Conservation (phyloP, 2,888 invertebrate genomes). For the Norana najaformis region DNA sequence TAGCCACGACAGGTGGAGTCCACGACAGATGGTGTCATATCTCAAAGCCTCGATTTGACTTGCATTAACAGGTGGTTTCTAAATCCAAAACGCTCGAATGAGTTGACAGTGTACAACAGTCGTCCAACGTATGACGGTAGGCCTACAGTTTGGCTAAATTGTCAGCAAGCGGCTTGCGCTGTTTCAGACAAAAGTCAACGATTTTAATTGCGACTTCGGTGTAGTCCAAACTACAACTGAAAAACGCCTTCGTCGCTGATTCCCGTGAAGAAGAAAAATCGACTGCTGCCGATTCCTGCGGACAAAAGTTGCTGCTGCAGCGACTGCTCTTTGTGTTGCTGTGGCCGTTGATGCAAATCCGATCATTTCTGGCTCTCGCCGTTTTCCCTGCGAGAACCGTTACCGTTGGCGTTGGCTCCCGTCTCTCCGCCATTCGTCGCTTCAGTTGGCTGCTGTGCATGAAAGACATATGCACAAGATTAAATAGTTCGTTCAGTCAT, state of each 20-base stretch:
- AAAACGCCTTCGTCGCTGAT: neutral
- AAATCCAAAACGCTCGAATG: neutral
- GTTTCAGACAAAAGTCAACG: neutral
- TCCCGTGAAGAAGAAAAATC: neutral
- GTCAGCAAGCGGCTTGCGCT: neutral
- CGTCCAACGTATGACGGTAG: neutral
- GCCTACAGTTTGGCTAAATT: no score
- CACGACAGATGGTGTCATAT: no score
- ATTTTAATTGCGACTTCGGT: neutral
- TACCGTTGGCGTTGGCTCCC: neutral
- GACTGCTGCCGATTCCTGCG: neutral
- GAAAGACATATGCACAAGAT: neutral
- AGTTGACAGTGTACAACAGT: neutral
- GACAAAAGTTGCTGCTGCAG: neutral
- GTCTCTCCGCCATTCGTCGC: neutral
- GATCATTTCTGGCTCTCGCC: neutral
- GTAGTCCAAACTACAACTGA: neutral
- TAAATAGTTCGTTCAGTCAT: neutral
- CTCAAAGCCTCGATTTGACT: neutral
- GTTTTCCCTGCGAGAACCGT: neutral
- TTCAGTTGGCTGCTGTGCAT: neutral
- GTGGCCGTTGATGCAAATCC: neutral
- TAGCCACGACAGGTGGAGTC: neutral
- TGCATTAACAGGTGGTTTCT: no score
- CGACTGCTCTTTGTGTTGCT: neutral